Percentiles rank a stretch among this genome's conserved stretches.
phyloP scores from a whole-genome alignment of 2,888 invertebrate species.

The Nomada lathburiana region DNA sequence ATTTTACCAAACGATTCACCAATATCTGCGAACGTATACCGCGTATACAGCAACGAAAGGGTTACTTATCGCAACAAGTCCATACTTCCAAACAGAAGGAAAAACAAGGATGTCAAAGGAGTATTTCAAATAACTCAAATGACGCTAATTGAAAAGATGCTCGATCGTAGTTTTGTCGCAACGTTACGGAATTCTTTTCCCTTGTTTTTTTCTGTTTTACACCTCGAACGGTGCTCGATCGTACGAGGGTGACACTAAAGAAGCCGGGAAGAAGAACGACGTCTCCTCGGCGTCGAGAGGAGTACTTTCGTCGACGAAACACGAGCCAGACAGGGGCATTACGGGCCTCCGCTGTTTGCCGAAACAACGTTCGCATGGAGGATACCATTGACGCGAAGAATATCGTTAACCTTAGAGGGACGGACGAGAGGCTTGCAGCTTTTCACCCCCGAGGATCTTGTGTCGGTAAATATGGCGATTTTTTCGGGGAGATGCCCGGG shows the following conservation, averaged over 20 bases:
- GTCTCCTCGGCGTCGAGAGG: slow-evolving; percentile 38
- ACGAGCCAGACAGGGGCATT: slow-evolving; percentile 36
- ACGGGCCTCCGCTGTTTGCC: slow-evolving; percentile 32
- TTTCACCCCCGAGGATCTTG: neutral
- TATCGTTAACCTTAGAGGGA: slow-evolving; percentile 14
- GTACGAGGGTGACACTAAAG: slow-evolving; percentile 22
- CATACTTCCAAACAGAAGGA: neutral
- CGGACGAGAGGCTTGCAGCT: neutral
- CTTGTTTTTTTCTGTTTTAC: no score
- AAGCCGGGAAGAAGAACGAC: slow-evolving; percentile 20
- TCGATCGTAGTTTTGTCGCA: slow-evolving; percentile 53
- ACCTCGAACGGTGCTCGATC: neutral
- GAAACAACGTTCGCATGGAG: slow-evolving; percentile 18
- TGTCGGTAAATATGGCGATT: slow-evolving; percentile 15
- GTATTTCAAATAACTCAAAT: slow-evolving; percentile 31
- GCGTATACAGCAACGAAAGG: no score
- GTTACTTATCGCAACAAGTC: no score
- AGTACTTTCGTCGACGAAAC: slow-evolving; percentile 47
- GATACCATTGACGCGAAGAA: slow-evolving; percentile 31
- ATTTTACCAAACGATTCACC: no score
- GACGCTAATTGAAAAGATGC: slow-evolving; percentile 54
- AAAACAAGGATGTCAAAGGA: slow-evolving; percentile 4
- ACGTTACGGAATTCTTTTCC: slow-evolving; percentile 4
- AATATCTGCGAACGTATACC: no score
- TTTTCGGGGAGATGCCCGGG: neutral